Base-by-base conservation (phyloP, 2,797 vertebrate genomes). In the Argentina silus region DNA sequence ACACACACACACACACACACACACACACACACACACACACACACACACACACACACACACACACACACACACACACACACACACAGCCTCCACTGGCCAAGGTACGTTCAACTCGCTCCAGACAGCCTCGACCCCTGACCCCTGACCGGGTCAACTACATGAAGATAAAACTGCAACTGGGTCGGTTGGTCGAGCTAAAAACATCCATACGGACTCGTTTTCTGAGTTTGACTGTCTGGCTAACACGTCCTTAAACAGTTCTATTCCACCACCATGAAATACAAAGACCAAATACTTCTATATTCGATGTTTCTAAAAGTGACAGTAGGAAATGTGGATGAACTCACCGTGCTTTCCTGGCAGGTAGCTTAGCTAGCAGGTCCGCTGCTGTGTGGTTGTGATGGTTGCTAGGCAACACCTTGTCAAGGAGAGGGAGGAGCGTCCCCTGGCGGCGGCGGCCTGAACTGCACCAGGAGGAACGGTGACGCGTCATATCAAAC, bases 361-460 rank as follows among this genome's bases (percentile, higher is more conserved):
- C 64, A 47, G 11, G 23, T 2, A n/a, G 50, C 27, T 61, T 55
- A 14, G n/a, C 11, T 4, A 55, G 55, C 15, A 11, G 10, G 15
- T 11, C 1, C n/a, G n/a, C 11, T 50, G 10, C 10, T 61, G 45
- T 9, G 15, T 15, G 87, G 90, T 89, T 87, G 69, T 27, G 3
- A 68, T 80, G 36, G 89, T 88, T 90, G 83, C 90, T 72, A 73
- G 48, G 90, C 81, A 88, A 91, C 89, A 0, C 6, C 14, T 23
- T 73, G 21, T 43, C 3, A 3, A 8, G 4, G 7, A 1, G 1
- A 0, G 12, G 3, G 14, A n/a, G 53, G 5, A 27, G 17, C 69
- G 84, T 78, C 81, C 45, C 60, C 81, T 73, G n/a, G 7, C 12
- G 78, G 75, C 23, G 50, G 19, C 9, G 19, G 14, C 43, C 1